Percentiles rank a stretch among this genome's conserved stretches.
Evolutionary conservation across 2,888 invertebrate species (phyloP).

Genomic region (Acanthoscelides obtectus): DNA sequence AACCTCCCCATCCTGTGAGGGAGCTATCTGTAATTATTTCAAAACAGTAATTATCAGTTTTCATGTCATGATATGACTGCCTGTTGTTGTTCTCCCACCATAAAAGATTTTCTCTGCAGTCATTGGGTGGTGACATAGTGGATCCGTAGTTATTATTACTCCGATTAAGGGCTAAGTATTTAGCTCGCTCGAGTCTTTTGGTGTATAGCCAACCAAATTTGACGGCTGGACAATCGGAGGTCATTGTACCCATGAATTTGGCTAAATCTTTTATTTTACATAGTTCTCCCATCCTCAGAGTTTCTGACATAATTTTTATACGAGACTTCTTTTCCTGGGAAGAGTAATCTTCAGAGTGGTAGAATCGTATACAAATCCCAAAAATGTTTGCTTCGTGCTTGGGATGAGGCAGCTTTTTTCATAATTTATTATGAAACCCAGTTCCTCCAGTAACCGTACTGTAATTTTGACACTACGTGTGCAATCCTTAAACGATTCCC

Average conservation of each 20-base stretch:
- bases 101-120: slow-evolving; percentile 2
- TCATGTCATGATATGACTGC: slow-evolving; percentile 2
- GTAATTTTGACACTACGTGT: not conserved
- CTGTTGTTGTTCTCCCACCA: slow-evolving; percentile 11
- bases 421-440: slow-evolving; percentile 23
- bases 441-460: slow-evolving; percentile 5
- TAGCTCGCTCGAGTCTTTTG: slow-evolving; percentile 22
- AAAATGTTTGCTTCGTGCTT: slow-evolving; percentile 14
- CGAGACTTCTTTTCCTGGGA: slow-evolving; percentile 8
- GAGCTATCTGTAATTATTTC: slow-evolving; percentile 19
- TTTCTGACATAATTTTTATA: not conserved
- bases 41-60: slow-evolving; percentile 4
- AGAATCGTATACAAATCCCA: slow-evolving; percentile 21
- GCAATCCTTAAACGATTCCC: slow-evolving; percentile 8
- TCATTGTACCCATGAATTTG: slow-evolving; percentile 18
- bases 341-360: slow-evolving; percentile 4
- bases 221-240: slow-evolving; percentile 30
- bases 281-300: not conserved
- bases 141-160: slow-evolving; percentile 4
- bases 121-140: slow-evolving; percentile 1
- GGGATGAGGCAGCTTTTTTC: slow-evolving; percentile 20
- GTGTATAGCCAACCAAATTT: slow-evolving; percentile 33
- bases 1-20: slow-evolving; percentile 25
- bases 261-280: slow-evolving; percentile 10
- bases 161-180: slow-evolving; percentile 15